A percentile compares a stretch with the other conserved stretches of the same genome.
Conservation (phyloP, 2,888 invertebrate genomes). For the Adelognathus sp. region DNA sequence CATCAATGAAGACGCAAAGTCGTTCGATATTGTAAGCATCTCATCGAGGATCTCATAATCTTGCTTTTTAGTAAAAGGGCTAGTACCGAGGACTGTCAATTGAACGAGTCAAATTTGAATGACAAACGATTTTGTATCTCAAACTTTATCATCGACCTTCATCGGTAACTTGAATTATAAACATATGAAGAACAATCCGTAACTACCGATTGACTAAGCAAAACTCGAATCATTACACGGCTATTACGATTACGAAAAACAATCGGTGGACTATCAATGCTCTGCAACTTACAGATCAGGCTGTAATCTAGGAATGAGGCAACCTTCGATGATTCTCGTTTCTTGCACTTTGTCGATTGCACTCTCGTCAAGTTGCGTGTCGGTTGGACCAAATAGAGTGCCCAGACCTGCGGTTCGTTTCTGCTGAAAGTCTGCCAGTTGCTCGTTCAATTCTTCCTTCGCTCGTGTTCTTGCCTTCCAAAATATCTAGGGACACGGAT, state of each 20-base stretch:
- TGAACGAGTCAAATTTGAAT: background rate
- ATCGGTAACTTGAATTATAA: background rate
- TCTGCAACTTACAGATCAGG: slow-evolving; percentile 83
- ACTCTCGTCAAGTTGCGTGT: slow-evolving; percentile 89
- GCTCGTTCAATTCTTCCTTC: slow-evolving; percentile 90
- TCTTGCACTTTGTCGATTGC: slow-evolving; percentile 91
- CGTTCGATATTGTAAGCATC: background rate
- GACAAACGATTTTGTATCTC: background rate
- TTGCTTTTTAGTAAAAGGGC: background rate
- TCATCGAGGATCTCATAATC: no score
- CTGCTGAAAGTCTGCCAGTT: slow-evolving; percentile 92
- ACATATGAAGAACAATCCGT: background rate
- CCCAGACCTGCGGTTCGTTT: slow-evolving; percentile 95
- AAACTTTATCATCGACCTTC: background rate
- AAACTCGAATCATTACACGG: background rate
- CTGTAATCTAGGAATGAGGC: slow-evolving; percentile 88
- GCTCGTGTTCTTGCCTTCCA: slow-evolving; percentile 93
- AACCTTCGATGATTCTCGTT: slow-evolving; percentile 87
- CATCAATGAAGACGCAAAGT: background rate
- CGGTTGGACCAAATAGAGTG: slow-evolving; percentile 93
- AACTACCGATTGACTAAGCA: background rate
- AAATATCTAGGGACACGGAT: slow-evolving; percentile 84
- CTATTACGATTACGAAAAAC: background rate
- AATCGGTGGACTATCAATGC: background rate
- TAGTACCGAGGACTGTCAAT: background rate